phyloP scores from a whole-genome alignment of 2,113 vertebrate genomes.

The Proteles cristata region DNA sequence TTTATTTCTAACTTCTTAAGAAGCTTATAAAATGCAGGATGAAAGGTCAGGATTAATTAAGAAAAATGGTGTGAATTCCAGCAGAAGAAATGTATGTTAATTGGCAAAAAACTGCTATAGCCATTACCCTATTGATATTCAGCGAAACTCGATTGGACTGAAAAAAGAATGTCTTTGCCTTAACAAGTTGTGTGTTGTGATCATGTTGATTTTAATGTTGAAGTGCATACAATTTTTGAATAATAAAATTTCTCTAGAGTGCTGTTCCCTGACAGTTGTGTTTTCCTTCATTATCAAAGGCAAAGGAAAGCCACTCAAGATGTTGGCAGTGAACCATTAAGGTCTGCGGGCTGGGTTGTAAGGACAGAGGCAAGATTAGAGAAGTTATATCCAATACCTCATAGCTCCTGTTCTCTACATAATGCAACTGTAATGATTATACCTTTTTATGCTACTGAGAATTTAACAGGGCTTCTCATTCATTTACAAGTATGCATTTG shows the following conservation, averaged over 20 bases:
- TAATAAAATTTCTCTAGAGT: conserved; percentile 25
- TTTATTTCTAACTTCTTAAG: conserved; percentile 85
- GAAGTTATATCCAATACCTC: not conserved
- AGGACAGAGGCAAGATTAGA: not conserved
- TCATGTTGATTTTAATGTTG: conserved; percentile 38
- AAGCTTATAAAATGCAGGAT: conserved; percentile 82
- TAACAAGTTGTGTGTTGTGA: conserved; percentile 47
- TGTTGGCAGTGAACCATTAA: not conserved
- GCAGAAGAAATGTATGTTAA: conserved; percentile 62
- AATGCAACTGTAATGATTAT: conserved; percentile 25
- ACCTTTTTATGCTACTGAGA: conserved; percentile 40
- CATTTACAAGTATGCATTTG: not conserved
- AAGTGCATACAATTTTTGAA: not conserved
- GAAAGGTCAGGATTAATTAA: conserved; percentile 85
- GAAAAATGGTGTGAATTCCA: conserved; percentile 68
- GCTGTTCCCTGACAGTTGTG: not conserved
- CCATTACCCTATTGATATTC: not conserved
- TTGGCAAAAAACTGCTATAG: conserved; percentile 32
- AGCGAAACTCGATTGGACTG: conserved; percentile 40
- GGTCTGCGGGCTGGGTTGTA: not conserved
- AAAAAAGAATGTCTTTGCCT: not conserved
- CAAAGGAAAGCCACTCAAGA: not conserved
- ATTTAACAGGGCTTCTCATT: not conserved
- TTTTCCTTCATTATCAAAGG: not conserved
- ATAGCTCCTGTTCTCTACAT: not conserved